Evolutionary conservation across 2,797 vertebrate species (phyloP).

Genomic region (Epinephelus malabaricus): DNA sequence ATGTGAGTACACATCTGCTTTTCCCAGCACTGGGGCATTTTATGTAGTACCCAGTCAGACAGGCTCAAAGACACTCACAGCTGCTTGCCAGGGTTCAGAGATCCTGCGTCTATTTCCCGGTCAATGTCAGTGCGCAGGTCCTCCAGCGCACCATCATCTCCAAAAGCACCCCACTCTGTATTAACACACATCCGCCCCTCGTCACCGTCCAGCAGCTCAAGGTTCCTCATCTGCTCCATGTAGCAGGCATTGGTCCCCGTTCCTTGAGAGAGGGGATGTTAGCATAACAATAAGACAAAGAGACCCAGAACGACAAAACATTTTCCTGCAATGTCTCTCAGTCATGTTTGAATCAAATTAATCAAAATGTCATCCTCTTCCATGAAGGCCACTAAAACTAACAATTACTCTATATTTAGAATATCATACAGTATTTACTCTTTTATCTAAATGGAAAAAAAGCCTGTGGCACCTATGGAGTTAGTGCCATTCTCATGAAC

Average conservation of each 20-base stretch:
- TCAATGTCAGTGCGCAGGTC: constrained; percentile 94
- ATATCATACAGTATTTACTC: too few species aligned
- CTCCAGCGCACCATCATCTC: constrained; percentile 90
- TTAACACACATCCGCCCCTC: constrained; percentile 98
- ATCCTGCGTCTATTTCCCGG: constrained; percentile 93
- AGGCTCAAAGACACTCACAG: constrained; percentile 86
- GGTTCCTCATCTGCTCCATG: constrained; percentile 98
- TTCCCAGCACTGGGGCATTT: too few species aligned
- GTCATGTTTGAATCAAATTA: neutral
- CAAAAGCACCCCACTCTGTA: constrained; percentile 98
- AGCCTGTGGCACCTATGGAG: too few species aligned
- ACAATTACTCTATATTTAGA: neutral
- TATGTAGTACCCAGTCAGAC: too few species aligned
- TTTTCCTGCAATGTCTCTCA: too few species aligned
- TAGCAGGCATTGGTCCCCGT: constrained; percentile 97
- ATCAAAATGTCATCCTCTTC: neutral
- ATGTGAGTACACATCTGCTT: too few species aligned
- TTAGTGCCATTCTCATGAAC: too few species aligned
- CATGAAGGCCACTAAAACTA: neutral
- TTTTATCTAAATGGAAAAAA: too few species aligned
- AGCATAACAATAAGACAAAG: neutral
- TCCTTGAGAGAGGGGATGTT: constrained; percentile 77
- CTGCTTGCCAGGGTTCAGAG: constrained; percentile 95
- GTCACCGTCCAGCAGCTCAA: constrained; percentile 93
- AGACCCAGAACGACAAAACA: neutral